phyloP scores from a whole-genome alignment of 1,140 invertebrate genomes.

The Aphelinus atriplicis region DNA sequence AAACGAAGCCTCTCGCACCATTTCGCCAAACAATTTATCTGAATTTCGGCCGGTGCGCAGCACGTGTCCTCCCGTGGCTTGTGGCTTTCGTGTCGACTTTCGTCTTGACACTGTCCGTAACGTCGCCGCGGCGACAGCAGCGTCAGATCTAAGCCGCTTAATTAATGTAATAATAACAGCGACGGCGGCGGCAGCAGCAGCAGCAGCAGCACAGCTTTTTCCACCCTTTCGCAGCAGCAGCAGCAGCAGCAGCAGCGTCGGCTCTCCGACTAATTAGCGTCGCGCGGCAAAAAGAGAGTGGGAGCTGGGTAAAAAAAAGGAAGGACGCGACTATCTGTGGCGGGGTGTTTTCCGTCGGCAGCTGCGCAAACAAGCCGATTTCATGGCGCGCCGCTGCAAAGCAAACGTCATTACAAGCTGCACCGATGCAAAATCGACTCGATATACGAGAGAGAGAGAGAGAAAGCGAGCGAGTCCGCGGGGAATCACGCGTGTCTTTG shows the following conservation, averaged over 20 bases:
- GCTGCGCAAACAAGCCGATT: conserved; percentile 26
- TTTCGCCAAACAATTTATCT: no score
- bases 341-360: conserved; percentile 3
- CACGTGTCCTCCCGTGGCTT: no score
- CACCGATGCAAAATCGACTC: conserved; percentile 39
- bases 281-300: not conserved
- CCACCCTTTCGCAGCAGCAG: no score
- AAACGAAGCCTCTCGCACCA: no score
- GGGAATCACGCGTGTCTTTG: no score
- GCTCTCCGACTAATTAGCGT: conserved; percentile 5
- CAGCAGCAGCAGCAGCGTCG: no score
- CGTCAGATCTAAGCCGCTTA: not conserved
- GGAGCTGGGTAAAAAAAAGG: not conserved
- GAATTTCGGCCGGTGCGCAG: no score
- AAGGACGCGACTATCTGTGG: not conserved
- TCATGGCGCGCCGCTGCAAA: not conserved
- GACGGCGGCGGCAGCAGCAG: not conserved
- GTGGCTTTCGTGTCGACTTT: not conserved
- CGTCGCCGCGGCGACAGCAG: not conserved
- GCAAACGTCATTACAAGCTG: conserved; percentile 37
- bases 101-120: no score
- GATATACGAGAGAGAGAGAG: not conserved
- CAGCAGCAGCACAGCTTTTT: not conserved
- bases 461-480: not conserved
- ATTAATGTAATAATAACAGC: conserved; percentile 26